Conservation (phyloP, 53 echinoderm and acorn worm genomes). For the Luidia sarsii region DNA sequence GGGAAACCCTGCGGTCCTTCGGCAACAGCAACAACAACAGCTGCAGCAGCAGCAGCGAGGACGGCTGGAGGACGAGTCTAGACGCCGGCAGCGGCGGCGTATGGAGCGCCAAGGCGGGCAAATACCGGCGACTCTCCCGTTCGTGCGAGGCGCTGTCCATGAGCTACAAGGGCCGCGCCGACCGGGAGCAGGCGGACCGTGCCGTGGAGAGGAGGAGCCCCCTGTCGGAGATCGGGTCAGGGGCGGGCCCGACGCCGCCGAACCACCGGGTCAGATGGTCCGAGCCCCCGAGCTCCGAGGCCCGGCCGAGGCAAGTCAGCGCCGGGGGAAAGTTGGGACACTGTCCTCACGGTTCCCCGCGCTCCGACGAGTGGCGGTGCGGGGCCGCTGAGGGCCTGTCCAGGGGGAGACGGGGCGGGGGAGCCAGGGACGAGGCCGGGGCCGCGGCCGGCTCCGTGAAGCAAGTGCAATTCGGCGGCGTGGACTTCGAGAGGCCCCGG, state of each 20-base stretch:
- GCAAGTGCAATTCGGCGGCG: constrained; percentile 54
- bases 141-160: constrained; percentile 34
- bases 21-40: constrained; percentile 1
- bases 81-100: background rate
- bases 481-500: constrained; percentile 24
- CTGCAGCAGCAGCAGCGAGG: background rate
- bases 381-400: no score
- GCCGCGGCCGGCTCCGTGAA: background rate
- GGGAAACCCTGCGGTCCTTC: constrained; percentile 30
- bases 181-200: background rate
- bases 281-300: no score
- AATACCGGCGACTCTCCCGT: constrained; percentile 45
- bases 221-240: background rate
- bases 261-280: no score
- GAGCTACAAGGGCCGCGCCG: constrained; percentile 14
- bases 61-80: constrained; percentile 4
- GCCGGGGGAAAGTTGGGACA: no score
- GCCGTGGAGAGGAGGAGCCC: background rate
- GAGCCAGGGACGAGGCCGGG: no score
- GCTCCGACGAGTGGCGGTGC: no score
- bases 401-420: no score
- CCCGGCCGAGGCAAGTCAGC: no score
- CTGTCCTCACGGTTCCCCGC: no score
- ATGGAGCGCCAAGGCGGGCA: constrained; percentile 16
- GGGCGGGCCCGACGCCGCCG: background rate